phyloP scores from a whole-genome alignment of 2,888 invertebrate species.

The Diadegma fenestrale region DNA sequence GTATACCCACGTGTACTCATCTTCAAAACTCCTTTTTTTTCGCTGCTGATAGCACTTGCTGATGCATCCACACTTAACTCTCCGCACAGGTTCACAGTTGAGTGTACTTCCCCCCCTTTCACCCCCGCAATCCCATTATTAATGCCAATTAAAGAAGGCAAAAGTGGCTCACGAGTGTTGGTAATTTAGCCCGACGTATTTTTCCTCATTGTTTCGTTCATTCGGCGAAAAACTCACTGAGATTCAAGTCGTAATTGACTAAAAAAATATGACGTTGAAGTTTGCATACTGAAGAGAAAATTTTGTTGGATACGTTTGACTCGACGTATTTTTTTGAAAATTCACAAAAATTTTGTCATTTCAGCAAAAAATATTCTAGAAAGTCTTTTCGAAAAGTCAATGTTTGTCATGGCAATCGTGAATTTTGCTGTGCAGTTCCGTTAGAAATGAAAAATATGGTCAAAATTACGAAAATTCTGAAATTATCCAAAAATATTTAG shows the following conservation, averaged over 20 bases:
- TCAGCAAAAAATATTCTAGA: too few species aligned
- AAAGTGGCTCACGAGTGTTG: conserved; percentile 5
- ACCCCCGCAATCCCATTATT: neutral
- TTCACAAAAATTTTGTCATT: too few species aligned
- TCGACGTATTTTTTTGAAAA: too few species aligned
- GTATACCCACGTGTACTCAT: conserved; percentile 30
- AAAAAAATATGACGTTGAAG: too few species aligned
- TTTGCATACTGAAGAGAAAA: too few species aligned
- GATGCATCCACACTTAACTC: conserved; percentile 46
- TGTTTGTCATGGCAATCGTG: too few species aligned
- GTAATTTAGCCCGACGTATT: neutral
- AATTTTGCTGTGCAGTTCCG: too few species aligned
- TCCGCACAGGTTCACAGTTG: conserved; percentile 34
- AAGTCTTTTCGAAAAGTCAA: too few species aligned
- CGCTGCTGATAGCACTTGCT: conserved; percentile 44
- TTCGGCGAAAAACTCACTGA: neutral
- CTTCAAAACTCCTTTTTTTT: conserved; percentile 40
- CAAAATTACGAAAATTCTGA: too few species aligned
- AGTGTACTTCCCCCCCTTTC: conserved; percentile 31
- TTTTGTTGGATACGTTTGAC: too few species aligned
- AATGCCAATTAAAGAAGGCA: conserved; percentile 19
- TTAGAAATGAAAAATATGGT: too few species aligned
- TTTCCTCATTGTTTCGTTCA: neutral
- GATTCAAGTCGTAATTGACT: neutral
- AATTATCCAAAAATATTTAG: too few species aligned